Percentiles rank a stretch among this genome's conserved stretches.
These are phyloP conservation scores for Melanocharis versteri DNA, from an alignment of 2,113 vertebrate species.

Conservation along the genomic window DNA sequence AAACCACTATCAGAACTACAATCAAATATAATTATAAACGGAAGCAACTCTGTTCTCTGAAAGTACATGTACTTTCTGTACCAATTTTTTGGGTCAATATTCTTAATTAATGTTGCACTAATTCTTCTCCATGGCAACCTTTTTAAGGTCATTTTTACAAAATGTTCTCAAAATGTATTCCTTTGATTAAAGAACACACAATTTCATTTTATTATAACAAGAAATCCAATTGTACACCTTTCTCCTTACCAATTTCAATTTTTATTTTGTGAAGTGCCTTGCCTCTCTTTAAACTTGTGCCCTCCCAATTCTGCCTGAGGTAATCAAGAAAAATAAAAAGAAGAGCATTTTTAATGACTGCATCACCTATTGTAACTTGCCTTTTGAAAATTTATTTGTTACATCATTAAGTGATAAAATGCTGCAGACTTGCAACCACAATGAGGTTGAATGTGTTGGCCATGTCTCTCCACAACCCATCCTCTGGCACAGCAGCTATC, in stretches of 20 bases:
- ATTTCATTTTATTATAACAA: neutral
- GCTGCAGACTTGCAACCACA: neutral
- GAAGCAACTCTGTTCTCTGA: neutral
- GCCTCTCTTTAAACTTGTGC: neutral
- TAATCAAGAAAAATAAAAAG: neutral
- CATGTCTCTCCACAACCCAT: neutral
- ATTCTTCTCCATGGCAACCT: neutral
- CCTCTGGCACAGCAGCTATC: neutral
- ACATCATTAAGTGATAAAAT: neutral
- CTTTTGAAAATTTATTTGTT: neutral
- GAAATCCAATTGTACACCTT: neutral
- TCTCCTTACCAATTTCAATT: neutral
- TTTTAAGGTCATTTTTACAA: neutral
- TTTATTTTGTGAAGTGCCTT: neutral
- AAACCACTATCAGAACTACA: neutral
- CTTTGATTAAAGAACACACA: slow-evolving; percentile 14
- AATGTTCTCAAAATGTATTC: neutral
- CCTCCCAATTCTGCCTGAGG: neutral
- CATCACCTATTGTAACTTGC: neutral
- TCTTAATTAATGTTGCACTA: slow-evolving; percentile 19
- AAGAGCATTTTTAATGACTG: neutral
- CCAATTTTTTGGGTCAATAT: neutral
- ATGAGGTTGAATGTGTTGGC: neutral
- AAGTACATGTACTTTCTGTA: neutral
- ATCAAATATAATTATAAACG: neutral